Evolutionary conservation across 2,113 vertebrate species (phyloP).

Genomic region (Gallinago media): DNA sequence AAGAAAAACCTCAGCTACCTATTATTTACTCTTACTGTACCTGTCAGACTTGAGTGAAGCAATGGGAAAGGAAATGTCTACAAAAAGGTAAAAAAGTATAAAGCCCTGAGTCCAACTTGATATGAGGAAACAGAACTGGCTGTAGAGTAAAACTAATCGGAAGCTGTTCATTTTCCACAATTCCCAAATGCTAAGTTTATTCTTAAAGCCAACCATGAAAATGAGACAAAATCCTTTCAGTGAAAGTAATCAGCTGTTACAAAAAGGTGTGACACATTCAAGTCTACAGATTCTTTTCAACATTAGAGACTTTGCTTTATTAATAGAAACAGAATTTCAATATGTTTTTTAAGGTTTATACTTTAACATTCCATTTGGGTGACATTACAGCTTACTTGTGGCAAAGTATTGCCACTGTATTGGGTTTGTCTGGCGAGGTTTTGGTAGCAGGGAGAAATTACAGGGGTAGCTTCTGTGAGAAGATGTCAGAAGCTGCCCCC

Average conservation of each 20-base stretch:
- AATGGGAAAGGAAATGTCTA: background rate
- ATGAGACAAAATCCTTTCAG: background rate
- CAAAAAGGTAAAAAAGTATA: background rate
- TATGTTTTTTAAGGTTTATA: background rate
- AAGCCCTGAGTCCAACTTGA: background rate
- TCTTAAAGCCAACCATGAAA: background rate
- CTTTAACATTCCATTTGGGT: background rate
- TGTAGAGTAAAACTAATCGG: background rate
- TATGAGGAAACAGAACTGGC: background rate
- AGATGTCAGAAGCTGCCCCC: background rate
- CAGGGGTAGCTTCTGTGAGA: background rate
- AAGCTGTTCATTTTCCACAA: background rate
- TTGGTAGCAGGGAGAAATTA: background rate
- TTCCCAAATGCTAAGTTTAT: background rate
- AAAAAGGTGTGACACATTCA: background rate
- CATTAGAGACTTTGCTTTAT: background rate
- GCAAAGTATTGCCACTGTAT: background rate
- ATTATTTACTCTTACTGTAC: background rate
- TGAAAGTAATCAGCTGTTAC: background rate
- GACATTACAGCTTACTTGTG: background rate
- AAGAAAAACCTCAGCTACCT: background rate
- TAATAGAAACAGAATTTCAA: background rate
- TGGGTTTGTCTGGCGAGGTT: background rate
- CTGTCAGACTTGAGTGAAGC: background rate
- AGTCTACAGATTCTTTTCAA: background rate